Conservation (phyloP, 2,888 invertebrate genomes). For the Euzetes globulus region DNA sequence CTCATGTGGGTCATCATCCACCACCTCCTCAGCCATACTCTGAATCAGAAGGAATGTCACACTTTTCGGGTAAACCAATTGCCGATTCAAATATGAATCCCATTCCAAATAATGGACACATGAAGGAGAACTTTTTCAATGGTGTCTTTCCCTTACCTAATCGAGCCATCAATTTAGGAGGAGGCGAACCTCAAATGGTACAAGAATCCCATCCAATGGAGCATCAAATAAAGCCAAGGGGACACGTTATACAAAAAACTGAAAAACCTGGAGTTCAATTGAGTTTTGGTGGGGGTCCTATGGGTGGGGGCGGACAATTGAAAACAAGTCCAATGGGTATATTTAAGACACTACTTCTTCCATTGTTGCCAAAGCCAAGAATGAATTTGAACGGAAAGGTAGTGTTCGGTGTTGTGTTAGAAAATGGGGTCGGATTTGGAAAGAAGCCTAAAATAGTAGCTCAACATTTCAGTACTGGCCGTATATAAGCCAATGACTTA, state of each 20-base stretch:
- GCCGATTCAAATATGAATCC: background rate
- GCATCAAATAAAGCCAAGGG: background rate
- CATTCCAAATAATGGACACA: background rate
- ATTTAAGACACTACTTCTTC: conserved; percentile 42
- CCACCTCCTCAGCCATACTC: conserved; percentile 14
- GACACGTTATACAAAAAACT: background rate
- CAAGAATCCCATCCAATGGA: conserved; percentile 27
- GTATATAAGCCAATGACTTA: conserved; percentile 18
- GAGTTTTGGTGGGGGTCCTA: conserved; percentile 38
- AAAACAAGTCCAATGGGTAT: conserved; percentile 41
- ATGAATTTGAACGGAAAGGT: conserved; percentile 43
- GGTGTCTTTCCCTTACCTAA: background rate
- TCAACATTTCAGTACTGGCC: conserved; percentile 35
- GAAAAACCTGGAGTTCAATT: conserved; percentile 32
- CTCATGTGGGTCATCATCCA: background rate
- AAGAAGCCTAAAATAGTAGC: conserved; percentile 33
- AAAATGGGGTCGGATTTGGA: conserved; percentile 38
- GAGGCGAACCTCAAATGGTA: background rate
- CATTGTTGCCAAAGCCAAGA: conserved; percentile 42
- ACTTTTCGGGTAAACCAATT: background rate
- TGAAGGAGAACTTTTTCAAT: background rate
- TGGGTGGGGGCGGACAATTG: conserved; percentile 40
- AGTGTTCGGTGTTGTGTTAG: conserved; percentile 43
- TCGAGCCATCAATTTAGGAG: background rate
- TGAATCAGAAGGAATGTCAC: background rate